Percentiles rank a stretch among this genome's conserved stretches.
Evolutionary conservation across 2,797 vertebrate genomes (phyloP).

Genomic region (Cottoperca gobio): DNA sequence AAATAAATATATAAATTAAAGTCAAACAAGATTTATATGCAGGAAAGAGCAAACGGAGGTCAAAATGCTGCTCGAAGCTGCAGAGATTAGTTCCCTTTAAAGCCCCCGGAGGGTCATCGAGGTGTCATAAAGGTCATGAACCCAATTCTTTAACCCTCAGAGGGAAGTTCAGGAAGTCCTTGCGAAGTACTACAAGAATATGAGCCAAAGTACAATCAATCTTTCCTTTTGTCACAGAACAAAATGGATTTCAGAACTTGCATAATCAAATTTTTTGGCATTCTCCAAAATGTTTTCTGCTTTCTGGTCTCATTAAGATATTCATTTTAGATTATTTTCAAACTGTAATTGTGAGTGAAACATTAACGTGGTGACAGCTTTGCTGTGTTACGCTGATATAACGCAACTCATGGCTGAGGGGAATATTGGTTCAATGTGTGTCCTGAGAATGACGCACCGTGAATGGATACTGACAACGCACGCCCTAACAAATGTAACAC

Average conservation of each 20-base stretch:
- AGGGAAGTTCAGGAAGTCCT: not conserved
- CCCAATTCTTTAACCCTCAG: not conserved
- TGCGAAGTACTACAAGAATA: not conserved
- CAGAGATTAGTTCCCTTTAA: not conserved
- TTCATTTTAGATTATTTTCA: slow-evolving; percentile 6
- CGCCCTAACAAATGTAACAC: slow-evolving; percentile 22
- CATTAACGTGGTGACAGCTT: not conserved
- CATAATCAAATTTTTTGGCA: slow-evolving; percentile 2
- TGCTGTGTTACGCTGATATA: not conserved
- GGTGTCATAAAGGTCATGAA: not conserved
- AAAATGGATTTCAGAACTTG: slow-evolving; percentile 9
- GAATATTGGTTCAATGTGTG: not conserved
- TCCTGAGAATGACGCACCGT: not conserved
- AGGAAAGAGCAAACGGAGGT: too few species aligned
- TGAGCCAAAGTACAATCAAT: slow-evolving; percentile 17
- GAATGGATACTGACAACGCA: not conserved
- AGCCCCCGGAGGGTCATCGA: not conserved
- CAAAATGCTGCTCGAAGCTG: too few species aligned
- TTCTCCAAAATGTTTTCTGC: not conserved
- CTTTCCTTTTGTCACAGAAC: slow-evolving; percentile 21
- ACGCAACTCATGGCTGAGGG: not conserved
- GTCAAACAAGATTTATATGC: too few species aligned
- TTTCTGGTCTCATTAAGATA: not conserved
- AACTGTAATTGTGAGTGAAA: not conserved
- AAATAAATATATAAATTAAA: not conserved